phyloP scores from a whole-genome alignment of 1,140 invertebrate genomes.

The Holotrichia oblita region DNA sequence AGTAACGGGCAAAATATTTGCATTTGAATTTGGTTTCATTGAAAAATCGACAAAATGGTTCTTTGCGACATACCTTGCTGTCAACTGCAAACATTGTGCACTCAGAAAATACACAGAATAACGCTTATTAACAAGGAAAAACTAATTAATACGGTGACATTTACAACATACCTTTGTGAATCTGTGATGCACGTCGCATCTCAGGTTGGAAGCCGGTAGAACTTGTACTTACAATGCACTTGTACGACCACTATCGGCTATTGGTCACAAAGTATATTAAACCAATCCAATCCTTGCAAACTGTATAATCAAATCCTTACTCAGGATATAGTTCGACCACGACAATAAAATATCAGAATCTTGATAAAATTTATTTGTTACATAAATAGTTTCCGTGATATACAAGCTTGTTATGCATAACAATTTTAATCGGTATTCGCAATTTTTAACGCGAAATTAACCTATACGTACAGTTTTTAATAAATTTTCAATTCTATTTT shows the following conservation, averaged over 20 bases:
- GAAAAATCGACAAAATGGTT: slow-evolving; percentile 35
- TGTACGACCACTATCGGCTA: slow-evolving; percentile 47
- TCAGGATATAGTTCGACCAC: slow-evolving; percentile 28
- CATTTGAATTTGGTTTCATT: slow-evolving; percentile 34
- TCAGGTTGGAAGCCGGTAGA: slow-evolving; percentile 49
- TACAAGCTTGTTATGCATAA: slow-evolving; percentile 9
- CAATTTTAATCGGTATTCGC: slow-evolving; percentile 11
- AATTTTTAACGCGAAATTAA: slow-evolving; percentile 10
- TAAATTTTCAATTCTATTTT: not conserved
- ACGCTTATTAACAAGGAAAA: slow-evolving; percentile 33
- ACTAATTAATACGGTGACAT: slow-evolving; percentile 36
- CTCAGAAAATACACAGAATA: slow-evolving; percentile 33
- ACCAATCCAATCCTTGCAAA: slow-evolving; percentile 42
- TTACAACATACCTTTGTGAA: slow-evolving; percentile 59
- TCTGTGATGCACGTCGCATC: slow-evolving; percentile 59
- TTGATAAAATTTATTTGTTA: slow-evolving; percentile 28
- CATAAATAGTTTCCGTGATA: not conserved
- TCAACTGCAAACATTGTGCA: slow-evolving; percentile 36
- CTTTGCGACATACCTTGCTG: slow-evolving; percentile 33
- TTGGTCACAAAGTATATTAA: slow-evolving; percentile 44
- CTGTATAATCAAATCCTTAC: slow-evolving; percentile 39
- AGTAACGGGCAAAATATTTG: slow-evolving; percentile 36
- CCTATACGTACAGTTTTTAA: not conserved
- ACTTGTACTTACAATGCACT: slow-evolving; percentile 43
- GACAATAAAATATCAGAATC: slow-evolving; percentile 36